These are phyloP conservation scores for Triops longicaudatus DNA, from an alignment of 1,140 invertebrate species.

Conservation along the genomic window DNA sequence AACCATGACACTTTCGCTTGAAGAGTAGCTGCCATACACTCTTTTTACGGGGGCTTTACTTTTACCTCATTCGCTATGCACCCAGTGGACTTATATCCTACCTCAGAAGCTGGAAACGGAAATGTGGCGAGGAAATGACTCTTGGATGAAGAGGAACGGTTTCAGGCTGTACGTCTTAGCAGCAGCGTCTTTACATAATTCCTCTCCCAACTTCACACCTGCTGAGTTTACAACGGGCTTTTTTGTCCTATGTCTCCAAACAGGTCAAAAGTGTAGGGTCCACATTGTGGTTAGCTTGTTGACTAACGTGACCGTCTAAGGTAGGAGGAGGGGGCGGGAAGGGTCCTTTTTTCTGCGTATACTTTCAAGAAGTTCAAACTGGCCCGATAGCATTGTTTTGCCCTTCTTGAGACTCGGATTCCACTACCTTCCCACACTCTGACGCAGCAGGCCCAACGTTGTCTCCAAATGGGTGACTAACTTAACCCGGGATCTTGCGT, in stretches of 20 bases:
- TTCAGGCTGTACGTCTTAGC: no score
- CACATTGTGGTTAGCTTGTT: conserved; percentile 8
- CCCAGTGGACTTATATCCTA: not conserved
- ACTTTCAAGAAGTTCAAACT: not conserved
- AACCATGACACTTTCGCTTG: not conserved
- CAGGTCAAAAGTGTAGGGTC: not conserved
- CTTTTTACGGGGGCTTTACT: not conserved
- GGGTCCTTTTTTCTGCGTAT: not conserved
- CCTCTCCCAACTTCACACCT: not conserved
- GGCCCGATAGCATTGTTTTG: not conserved
- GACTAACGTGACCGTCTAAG: not conserved
- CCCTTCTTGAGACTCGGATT: not conserved
- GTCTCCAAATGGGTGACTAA: not conserved
- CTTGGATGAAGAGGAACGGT: not conserved
- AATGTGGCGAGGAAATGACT: not conserved
- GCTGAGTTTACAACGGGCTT: not conserved
- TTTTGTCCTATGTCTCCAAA: not conserved
- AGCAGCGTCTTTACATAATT: not conserved
- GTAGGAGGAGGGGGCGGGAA: not conserved
- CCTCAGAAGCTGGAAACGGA: conserved; percentile 2
- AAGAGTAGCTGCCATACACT: not conserved
- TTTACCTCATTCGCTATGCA: not conserved
- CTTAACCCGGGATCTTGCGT: not conserved
- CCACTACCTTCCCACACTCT: not conserved
- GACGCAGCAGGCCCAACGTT: not conserved